Evolutionary conservation across 2,113 vertebrate genomes (phyloP), one percentile per base, ranked within the genome.

Genomic region (Elephas maximus): DNA sequence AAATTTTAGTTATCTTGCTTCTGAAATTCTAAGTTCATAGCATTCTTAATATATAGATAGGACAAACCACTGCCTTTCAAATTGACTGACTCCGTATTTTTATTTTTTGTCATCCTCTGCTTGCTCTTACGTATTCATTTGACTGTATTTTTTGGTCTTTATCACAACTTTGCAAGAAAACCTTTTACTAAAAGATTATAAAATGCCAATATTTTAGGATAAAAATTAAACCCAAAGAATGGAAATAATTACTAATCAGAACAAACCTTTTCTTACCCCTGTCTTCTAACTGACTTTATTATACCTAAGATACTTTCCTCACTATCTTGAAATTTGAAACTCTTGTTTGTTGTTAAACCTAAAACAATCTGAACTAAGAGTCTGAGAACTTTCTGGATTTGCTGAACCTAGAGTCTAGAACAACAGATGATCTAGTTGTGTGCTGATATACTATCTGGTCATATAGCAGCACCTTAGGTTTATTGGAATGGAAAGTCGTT

Each of bases 201-300:
- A 95, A 82, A 83, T 84, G 60, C 4, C 8, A 80, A n/a, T 23
- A 48, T 82, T 94, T 95, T 88, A 57, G 44, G 6, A 53, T 60
- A 76, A 80, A 92, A 94, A 79, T 73, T 69, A 95, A 91, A 96
- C 74, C n/a, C 37, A 88, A 95, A 90, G 28, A 1, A 11, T 80
- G 5, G 15, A 62, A 85, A 80, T 26, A 87, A 24, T 87, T 80
- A 87, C 20, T 63, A 69, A 48, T 67, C 15, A 91, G 33, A 93
- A 79, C 10, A 86, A 65, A n/a, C 5, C 3, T 88, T 74, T 62
- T 74, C 28, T 86, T 65, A 84, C 65, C 48, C 45, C 57, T 74
- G 0, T 51, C 17, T 79, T 62, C 51, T 78, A 89, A 86, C 65
- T 20, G 85, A 28, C 23, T 69, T 95, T 93, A n/a, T 37, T 12